Evolutionary conservation across 1,140 invertebrate species (phyloP).

Genomic region (Octopus sinensis): DNA sequence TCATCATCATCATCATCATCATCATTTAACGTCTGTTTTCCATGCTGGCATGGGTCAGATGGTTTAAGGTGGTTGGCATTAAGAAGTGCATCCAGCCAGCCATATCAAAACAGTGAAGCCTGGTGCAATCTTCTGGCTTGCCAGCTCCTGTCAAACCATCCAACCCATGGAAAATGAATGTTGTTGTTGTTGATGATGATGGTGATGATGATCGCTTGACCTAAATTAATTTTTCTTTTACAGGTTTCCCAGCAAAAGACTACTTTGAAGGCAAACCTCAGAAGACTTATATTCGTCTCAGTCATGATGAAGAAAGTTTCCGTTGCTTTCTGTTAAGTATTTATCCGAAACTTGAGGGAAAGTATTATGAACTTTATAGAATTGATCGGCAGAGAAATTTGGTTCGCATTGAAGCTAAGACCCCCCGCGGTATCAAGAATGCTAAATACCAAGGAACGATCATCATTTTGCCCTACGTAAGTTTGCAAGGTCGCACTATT

Average conservation of each 20-base stretch:
- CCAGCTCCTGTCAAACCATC: too few relatives aligned
- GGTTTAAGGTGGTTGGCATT: too few relatives aligned
- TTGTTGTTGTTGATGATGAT: too few relatives aligned
- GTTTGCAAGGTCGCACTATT: background rate
- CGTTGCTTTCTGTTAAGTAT: slow-evolving; percentile 18
- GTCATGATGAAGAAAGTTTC: slow-evolving; percentile 19
- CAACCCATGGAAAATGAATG: too few relatives aligned
- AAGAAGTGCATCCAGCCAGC: too few relatives aligned
- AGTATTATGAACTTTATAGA: slow-evolving; percentile 24
- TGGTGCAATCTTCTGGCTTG: too few relatives aligned
- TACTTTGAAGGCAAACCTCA: slow-evolving; percentile 27
- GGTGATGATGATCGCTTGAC: too few relatives aligned
- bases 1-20: too few relatives aligned
- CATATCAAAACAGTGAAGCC: too few relatives aligned
- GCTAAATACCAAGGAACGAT: slow-evolving; percentile 30
- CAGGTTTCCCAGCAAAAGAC: slow-evolving; percentile 25
- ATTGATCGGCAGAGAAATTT: slow-evolving; percentile 27
- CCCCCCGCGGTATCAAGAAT: slow-evolving; percentile 25
- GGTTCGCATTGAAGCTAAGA: slow-evolving; percentile 25
- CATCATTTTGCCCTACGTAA: slow-evolving; percentile 30
- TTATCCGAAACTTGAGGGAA: slow-evolving; percentile 23
- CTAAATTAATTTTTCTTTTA: background rate
- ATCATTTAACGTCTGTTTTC: too few relatives aligned
- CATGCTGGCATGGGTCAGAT: too few relatives aligned
- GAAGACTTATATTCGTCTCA: slow-evolving; percentile 26